Base-by-base conservation (phyloP, 2,113 vertebrate species). In the Bambusicola thoracicus region DNA sequence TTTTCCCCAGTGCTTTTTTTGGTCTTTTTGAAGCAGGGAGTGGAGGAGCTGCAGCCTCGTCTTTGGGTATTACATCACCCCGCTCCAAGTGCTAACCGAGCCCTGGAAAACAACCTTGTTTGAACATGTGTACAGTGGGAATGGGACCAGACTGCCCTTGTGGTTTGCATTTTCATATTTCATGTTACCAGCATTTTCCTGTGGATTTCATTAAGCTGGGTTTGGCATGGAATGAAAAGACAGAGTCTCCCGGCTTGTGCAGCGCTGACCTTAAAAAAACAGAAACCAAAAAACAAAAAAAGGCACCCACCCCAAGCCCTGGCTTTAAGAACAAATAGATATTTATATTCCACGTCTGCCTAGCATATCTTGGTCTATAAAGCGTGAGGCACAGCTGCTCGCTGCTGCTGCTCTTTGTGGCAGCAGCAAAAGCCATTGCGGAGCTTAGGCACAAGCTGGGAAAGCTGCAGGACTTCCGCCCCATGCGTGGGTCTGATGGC, bases 131-230 rank as follows among this genome's bases (percentile, higher is more conserved):
- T 75, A 27, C 4, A 79, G 89, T 92, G 93, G 92, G 96, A 96
- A 95, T 34, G 46, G 10, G 87, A 77, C 80, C 94, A 94, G 82
- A 43, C 89, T 91, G 87, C 91, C 82, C 84, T 68, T 90, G 92
- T 85, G 93, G 85, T 89, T 93, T 93, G 87, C 68, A 40, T 95
- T 92, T 95, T 85, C 85, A 40, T 92, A 85, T 93, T 94, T 93
- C 78, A 89, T 69, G 49, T 94, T 95, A 90, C 85, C 94, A 96
- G 67, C 77, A 78, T 92, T 96, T 97, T 92, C 94, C 93, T 95
- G 82, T 74, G 87, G 75, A 93, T 95, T 93, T 89, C 59, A 30
- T 94, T 91, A 81, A 95, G 87, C 87, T 84, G 74, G 38, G 44
- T 67, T 95, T 96, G 95, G 91, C 87, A 15, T 36, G 59, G 24